These are phyloP conservation scores for Thera obeliscata DNA, from an alignment of 2,888 invertebrate species.

Conservation along the genomic window DNA sequence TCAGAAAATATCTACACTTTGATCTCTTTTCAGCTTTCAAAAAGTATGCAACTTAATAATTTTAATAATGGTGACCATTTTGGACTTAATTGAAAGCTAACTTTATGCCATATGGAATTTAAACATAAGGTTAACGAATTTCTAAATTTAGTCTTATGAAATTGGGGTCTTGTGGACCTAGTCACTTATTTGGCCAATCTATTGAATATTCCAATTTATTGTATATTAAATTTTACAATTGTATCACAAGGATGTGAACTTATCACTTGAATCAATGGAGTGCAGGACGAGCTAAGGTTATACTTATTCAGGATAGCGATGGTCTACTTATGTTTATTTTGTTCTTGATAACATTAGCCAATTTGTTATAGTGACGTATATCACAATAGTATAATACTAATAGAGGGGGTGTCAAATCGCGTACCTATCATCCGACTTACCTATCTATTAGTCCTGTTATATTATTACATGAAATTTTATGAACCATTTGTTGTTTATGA, in stretches of 20 bases:
- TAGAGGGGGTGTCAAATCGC: conserved; percentile 84
- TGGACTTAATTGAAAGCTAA: conserved; percentile 83
- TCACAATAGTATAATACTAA: conserved; percentile 82
- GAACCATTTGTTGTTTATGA: conserved; percentile 81
- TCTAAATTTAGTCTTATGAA: conserved; percentile 83
- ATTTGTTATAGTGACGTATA: conserved; percentile 84
- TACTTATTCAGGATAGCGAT: conserved; percentile 80
- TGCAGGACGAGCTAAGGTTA: conserved; percentile 81
- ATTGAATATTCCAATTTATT: conserved; percentile 84
- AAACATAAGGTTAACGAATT: conserved; percentile 84
- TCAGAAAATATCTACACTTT: conserved; percentile 83
- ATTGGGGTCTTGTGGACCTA: conserved; percentile 81
- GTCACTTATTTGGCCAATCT: conserved; percentile 84
- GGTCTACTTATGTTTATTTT: conserved; percentile 83
- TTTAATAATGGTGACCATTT: conserved; percentile 77
- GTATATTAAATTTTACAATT: conserved; percentile 79
- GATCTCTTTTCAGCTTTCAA: conserved; percentile 85
- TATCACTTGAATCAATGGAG: conserved; percentile 78
- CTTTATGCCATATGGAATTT: conserved; percentile 85
- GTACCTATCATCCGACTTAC: conserved; percentile 68
- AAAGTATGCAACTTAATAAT: conserved; percentile 83
- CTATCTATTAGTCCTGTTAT: conserved; percentile 68
- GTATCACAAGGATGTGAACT: conserved; percentile 73
- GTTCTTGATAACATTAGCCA: conserved; percentile 83
- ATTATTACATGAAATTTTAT: conserved; percentile 81